Conservation (phyloP, 2,888 invertebrate genomes). For the Cryptocephalus primarius region DNA sequence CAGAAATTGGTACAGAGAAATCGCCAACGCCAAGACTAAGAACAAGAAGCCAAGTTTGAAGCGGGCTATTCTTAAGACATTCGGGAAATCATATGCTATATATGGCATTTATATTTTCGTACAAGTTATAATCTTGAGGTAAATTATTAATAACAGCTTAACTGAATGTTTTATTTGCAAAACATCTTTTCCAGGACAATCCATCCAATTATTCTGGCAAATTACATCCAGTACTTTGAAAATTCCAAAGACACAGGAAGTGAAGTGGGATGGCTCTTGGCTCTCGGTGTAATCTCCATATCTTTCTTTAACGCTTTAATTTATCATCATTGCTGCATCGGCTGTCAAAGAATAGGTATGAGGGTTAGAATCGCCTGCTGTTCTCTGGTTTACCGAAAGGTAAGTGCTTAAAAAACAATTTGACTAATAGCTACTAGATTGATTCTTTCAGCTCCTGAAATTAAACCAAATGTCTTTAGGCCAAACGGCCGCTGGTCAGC, state of each 20-base stretch:
- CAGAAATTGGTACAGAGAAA: slow-evolving; percentile 50
- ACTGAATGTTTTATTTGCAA: neutral
- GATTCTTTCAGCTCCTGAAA: slow-evolving; percentile 40
- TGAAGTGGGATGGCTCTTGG: slow-evolving; percentile 52
- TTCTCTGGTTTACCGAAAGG: slow-evolving; percentile 72
- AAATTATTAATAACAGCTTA: slow-evolving; percentile 12
- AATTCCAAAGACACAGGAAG: neutral
- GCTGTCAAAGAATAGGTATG: slow-evolving; percentile 60
- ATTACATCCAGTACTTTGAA: slow-evolving; percentile 42
- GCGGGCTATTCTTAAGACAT: slow-evolving; percentile 48
- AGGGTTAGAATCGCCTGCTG: slow-evolving; percentile 64
- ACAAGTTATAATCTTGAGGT: slow-evolving; percentile 49
- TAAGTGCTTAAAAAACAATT: slow-evolving; percentile 24
- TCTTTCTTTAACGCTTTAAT: slow-evolving; percentile 48
- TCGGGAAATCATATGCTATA: slow-evolving; percentile 47
- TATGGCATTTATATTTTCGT: slow-evolving; percentile 48
- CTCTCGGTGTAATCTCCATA: slow-evolving; percentile 47
- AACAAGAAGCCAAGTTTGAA: slow-evolving; percentile 47
- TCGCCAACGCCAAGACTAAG: slow-evolving; percentile 36
- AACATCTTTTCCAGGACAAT: slow-evolving; percentile 40
- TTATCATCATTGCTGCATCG: slow-evolving; percentile 51
- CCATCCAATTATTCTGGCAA: slow-evolving; percentile 47
- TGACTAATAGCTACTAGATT: neutral
- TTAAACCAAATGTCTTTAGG: slow-evolving; percentile 60
- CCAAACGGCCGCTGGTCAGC: slow-evolving; percentile 72